Conservation (phyloP, 2,888 invertebrate species). For the Stenurella melanura region DNA sequence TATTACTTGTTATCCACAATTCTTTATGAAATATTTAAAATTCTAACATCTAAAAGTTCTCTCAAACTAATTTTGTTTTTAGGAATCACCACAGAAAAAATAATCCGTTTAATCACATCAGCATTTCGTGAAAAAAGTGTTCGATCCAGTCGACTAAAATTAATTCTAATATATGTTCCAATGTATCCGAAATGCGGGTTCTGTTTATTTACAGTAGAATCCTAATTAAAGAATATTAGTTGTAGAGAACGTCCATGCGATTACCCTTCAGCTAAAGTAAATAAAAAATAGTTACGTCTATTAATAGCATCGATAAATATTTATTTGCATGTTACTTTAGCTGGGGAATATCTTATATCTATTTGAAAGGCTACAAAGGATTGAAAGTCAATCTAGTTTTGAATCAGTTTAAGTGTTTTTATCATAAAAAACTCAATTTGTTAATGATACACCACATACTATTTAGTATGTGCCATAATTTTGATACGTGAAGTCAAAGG, state of each 20-base stretch:
- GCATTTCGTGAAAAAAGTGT: not conserved
- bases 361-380: too few species aligned
- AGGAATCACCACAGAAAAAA: not conserved
- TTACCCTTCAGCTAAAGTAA: not conserved
- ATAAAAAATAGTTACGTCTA: not conserved
- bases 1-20: conserved; percentile 26
- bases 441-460: not conserved
- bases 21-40: not conserved
- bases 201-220: not conserved
- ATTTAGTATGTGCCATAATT: not conserved
- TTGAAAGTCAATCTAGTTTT: not conserved
- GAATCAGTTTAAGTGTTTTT: conserved; percentile 25
- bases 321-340: not conserved
- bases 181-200: not conserved
- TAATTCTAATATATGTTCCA: too few species aligned
- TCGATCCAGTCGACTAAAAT: too few species aligned
- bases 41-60: conserved; percentile 16
- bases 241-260: conserved; percentile 10
- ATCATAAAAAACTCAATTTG: not conserved
- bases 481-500: too few species aligned
- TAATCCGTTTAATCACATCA: not conserved
- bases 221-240: conserved; percentile 25
- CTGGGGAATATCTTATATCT: not conserved
- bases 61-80: conserved; percentile 28
- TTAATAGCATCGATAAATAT: not conserved